Evolutionary conservation across 2,113 vertebrate species (phyloP).

Genomic region (Semicossyphus pulcher): DNA sequence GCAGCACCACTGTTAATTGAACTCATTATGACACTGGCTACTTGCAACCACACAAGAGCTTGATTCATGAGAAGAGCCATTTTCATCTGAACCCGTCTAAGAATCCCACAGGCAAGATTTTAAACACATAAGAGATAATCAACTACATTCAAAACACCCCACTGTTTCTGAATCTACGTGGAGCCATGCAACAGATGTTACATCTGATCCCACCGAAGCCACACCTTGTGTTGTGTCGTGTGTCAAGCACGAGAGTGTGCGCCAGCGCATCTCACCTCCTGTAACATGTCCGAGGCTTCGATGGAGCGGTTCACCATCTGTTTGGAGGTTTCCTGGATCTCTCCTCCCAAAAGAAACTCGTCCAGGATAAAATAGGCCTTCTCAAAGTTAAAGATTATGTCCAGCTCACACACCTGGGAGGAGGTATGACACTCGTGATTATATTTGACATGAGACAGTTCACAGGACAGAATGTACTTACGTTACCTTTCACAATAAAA

Average conservation of each 20-base stretch:
- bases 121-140: background rate
- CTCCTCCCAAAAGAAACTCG: slow-evolving; percentile 96
- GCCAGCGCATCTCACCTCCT: slow-evolving; percentile 88
- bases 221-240: slow-evolving; percentile 14
- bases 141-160: background rate
- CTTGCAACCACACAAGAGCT: slow-evolving; percentile 20
- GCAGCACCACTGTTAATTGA: slow-evolving; percentile 61
- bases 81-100: background rate
- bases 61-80: slow-evolving; percentile 1
- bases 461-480: background rate
- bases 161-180: background rate
- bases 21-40: slow-evolving; percentile 44
- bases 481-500: no score
- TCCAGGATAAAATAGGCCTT: slow-evolving; percentile 99
- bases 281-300: slow-evolving; percentile 96
- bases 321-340: slow-evolving; percentile 98
- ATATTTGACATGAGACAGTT: background rate
- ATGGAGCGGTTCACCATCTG: slow-evolving; percentile 89
- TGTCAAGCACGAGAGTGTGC: background rate
- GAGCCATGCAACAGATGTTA: slow-evolving; percentile 47
- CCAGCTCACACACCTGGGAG: slow-evolving; percentile 95
- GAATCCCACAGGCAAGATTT: background rate
- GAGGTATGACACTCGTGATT: background rate
- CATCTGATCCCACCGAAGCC: slow-evolving; percentile 30
- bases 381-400: slow-evolving; percentile 99